Evolutionary conservation across 2,888 invertebrate genomes (phyloP), one percentile per base, ranked within the genome.

Genomic region (Syrista parreyssii): DNA sequence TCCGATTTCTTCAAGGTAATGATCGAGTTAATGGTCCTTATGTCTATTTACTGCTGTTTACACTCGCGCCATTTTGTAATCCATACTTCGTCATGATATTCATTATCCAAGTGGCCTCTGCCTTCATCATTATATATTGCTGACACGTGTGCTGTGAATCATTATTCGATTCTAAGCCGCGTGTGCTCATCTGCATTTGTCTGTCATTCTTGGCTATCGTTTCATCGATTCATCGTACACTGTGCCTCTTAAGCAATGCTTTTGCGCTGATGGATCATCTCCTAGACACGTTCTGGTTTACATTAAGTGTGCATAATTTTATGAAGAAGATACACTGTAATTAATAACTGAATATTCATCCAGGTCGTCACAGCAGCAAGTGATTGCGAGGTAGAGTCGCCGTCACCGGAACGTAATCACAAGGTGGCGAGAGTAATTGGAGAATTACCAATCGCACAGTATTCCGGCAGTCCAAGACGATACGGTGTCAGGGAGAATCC

Each of bases 401-500:
- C 90, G 55, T 88, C 90, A 40, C 88, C 91, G 11, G 91, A 91
- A 82, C 88, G 88, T 76, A 91, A 91, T 85, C 90, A 90, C 79
- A 90, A 91, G 88, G 94, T 95, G 68, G 93, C 95, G 79, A 93
- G 95, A 87, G 94, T 96, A 71, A 96, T 97, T 87, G 97, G 96
- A 74, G 96, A 95, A 91, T 92, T 97, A 86, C 97, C 97, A n/a
- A 98, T 98, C 85, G 97, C 98, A 32, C 97, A 98, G 89, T 98
- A 98, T 90, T 97, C 98, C 85, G 97, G 97, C 30, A 98, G 97
- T 71, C 98, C 98, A 30, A 93, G 97, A 84, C 94, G 98, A 84
- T 97, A 97, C 90, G 97, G 97, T 6, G 87, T 91, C 75, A 89
- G 91, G 30, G 91, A 91, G 79, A 93, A 93, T 90, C 92, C 93